Evolutionary conservation across 1,140 invertebrate species (phyloP).

Genomic region (Lepeophtheirus salmonis): DNA sequence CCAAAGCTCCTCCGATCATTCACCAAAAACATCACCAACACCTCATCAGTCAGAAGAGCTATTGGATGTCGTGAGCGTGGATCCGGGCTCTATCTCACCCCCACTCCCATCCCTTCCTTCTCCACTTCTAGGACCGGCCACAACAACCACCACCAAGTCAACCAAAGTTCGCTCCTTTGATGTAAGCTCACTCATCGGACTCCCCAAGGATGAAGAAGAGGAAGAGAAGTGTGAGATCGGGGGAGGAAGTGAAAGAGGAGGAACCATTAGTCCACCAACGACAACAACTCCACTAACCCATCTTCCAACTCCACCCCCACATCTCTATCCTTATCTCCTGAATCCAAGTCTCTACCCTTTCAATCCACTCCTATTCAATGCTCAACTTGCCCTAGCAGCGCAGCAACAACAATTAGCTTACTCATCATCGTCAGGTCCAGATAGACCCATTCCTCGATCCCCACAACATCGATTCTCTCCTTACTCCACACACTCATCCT

Average conservation of each 20-base stretch:
- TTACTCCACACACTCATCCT: background rate
- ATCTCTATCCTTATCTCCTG: background rate
- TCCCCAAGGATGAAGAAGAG: background rate
- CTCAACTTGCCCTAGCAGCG: background rate
- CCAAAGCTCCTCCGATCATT: no score
- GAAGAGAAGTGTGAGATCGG: background rate
- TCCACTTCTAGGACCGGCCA: no score
- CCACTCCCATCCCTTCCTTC: background rate
- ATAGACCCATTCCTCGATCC: background rate
- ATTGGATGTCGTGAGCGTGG: background rate
- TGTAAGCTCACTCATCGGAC: background rate
- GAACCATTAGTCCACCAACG: no score
- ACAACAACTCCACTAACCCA: background rate
- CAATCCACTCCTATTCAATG: background rate
- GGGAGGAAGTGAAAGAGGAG: no score
- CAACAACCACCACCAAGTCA: background rate
- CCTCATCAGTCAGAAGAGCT: background rate
- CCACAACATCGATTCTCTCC: background rate
- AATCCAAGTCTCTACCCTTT: background rate
- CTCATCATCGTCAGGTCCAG: background rate
- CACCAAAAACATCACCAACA: no score
- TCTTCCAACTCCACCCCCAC: background rate
- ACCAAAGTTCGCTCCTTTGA: background rate
- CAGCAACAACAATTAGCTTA: background rate
- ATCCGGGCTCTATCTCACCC: no score